A percentile compares a stretch with the other conserved stretches of the same genome.
Conservation (phyloP, 1,140 invertebrate species). For the Thaumetopoea pityocampa region DNA sequence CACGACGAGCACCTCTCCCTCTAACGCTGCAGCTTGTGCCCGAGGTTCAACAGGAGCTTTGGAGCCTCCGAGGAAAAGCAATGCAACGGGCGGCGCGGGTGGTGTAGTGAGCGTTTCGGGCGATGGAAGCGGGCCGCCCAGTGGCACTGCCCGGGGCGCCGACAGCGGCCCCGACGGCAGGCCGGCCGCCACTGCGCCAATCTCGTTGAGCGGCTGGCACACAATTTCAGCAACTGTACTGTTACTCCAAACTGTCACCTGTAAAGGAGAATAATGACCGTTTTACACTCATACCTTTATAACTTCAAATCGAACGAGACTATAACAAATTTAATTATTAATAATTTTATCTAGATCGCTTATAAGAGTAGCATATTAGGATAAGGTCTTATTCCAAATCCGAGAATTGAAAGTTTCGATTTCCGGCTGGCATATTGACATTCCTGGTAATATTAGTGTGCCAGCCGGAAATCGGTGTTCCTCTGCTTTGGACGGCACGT, state of each 20-base stretch:
- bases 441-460: too few relatives aligned
- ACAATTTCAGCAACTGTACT: constrained; percentile 62
- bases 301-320: too few relatives aligned
- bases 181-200: constrained; percentile 49
- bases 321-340: too few relatives aligned
- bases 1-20: constrained; percentile 79
- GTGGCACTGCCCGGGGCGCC: constrained; percentile 38
- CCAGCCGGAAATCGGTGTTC: too few relatives aligned
- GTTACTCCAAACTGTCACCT: constrained; percentile 60
- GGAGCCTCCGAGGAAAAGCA: constrained; percentile 79
- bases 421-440: too few relatives aligned
- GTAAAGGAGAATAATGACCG: constrained; percentile 26
- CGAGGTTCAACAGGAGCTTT: constrained; percentile 79
- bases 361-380: too few relatives aligned
- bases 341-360: too few relatives aligned
- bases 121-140: constrained; percentile 42
- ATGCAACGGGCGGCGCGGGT: constrained; percentile 67
- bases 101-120: constrained; percentile 26
- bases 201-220: constrained; percentile 54
- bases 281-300: constrained; percentile 1
- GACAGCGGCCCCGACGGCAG: constrained; percentile 49
- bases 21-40: constrained; percentile 75
- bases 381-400: too few relatives aligned
- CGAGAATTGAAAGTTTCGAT: too few relatives aligned
- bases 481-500: too few relatives aligned